These are phyloP conservation scores for Setophaga kirtlandii DNA, from an alignment of 2,113 vertebrate genomes.

Conservation along the genomic window DNA sequence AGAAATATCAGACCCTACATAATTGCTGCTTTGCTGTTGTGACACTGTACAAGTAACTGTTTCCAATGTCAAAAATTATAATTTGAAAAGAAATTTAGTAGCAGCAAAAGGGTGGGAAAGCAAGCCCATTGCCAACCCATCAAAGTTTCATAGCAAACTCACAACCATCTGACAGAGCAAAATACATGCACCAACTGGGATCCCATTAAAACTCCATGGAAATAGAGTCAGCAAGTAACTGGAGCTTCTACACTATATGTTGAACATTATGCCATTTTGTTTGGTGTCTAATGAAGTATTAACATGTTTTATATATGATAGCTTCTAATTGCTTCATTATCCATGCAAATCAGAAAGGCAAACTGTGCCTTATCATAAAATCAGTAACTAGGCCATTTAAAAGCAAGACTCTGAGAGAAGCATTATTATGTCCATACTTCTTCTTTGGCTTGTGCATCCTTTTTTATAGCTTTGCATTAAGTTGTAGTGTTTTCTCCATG, in stretches of 20 bases:
- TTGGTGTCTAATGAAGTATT: conserved; percentile 73
- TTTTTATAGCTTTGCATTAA: conserved; percentile 72
- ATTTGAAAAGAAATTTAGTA: conserved; percentile 69
- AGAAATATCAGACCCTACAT: conserved; percentile 63
- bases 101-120: conserved; percentile 48
- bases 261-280: conserved; percentile 59
- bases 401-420: conserved; percentile 62
- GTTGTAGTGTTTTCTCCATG: conserved; percentile 63
- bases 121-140: conserved; percentile 62
- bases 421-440: conserved; percentile 67
- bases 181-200: neutral
- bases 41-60: conserved; percentile 54
- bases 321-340: conserved; percentile 81
- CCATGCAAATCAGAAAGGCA: conserved; percentile 81
- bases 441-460: conserved; percentile 43
- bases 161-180: conserved; percentile 12
- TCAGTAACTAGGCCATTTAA: conserved; percentile 73
- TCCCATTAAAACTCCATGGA: conserved; percentile 32
- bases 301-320: conserved; percentile 81
- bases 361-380: conserved; percentile 78
- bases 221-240: conserved; percentile 5
- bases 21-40: conserved; percentile 72
- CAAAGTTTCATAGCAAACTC: conserved; percentile 68
- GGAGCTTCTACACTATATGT: conserved; percentile 10
- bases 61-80: conserved; percentile 70